Conservation (phyloP, 2,113 vertebrate genomes). For the Leucosticte australis region DNA sequence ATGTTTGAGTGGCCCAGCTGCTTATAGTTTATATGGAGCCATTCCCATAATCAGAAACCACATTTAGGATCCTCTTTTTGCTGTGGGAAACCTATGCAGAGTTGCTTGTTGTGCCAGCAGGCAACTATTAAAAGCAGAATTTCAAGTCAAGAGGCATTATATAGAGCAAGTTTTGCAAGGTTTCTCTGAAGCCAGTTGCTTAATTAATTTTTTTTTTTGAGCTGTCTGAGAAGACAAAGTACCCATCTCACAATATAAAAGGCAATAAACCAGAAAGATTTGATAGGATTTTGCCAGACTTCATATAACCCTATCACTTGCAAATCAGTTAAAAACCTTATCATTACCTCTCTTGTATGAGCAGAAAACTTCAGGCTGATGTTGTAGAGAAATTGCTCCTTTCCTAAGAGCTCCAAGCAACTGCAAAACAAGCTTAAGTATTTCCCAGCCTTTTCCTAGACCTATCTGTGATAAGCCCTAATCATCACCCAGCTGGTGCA, state of each 20-base stretch:
- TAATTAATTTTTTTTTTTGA: background rate
- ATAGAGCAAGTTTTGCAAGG: background rate
- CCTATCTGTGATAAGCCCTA: background rate
- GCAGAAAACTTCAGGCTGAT: background rate
- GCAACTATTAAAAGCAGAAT: background rate
- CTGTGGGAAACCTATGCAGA: background rate
- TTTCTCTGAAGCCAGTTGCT: background rate
- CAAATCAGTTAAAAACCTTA: background rate
- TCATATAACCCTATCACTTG: background rate
- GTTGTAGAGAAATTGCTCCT: background rate
- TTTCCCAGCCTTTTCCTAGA: constrained; percentile 17
- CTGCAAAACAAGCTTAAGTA: constrained; percentile 20
- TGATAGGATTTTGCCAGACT: background rate
- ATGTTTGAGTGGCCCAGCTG: background rate
- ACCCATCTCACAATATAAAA: background rate
- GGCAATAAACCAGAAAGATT: background rate
- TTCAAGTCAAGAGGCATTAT: background rate
- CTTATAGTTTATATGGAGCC: background rate
- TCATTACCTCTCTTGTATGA: background rate
- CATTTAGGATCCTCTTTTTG: background rate
- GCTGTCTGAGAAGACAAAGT: background rate
- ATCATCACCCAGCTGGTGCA: constrained; percentile 28
- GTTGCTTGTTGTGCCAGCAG: background rate
- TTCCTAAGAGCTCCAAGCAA: background rate
- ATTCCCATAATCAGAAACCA: background rate